Base-by-base conservation (phyloP, 2,113 vertebrate species). In the Perca schrenkii region DNA sequence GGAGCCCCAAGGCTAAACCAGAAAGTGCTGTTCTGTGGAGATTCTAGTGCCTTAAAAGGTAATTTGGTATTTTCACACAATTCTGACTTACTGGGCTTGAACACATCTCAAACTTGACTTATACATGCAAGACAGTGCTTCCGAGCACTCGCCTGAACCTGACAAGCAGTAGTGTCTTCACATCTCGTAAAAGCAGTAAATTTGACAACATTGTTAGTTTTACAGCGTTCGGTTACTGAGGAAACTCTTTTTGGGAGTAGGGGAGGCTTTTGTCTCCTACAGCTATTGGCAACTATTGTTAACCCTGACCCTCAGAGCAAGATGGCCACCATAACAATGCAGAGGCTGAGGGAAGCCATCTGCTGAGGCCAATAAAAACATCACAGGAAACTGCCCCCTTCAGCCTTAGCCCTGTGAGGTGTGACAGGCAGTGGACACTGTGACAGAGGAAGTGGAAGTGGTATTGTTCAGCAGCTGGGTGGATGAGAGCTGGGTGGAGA, bases 331-430 rank as follows among this genome's bases (percentile, higher is more conserved):
- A 78, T 83, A 78, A 93, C 87, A 93, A 92, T 89, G 68, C 86
- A 72, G 63, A 78, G 89, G 80, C 74, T 83, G 88, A 91, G 90
- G 91, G 88, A 84, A 87, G 89, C 93, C 95, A 95, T 96, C 94
- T 96, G 95, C 84, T 91, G 80, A 74, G 80, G 86, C 91, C 91
- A 94, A 92, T 95, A 94, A 95, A 96, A 95, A 89, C 89, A 91
- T 92, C 83, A 89, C 68, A 14, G 88, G 87, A 89, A 85, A 92
- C 89, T 4, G 8, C 85, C 86, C 83, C 83, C 79, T 83, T 72
- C 46, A 61, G 71, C 82, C 86, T 62, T 31, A 52, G 62, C 50
- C 72, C 69, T 75, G 68, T 77, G 92, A 88, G 82, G 77, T 89
- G 77, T 80, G 88, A 91, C 86, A 77, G 84, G 15, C n/a, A 8